A percentile compares a stretch with the other conserved stretches of the same genome.
phyloP scores from a whole-genome alignment of 2,888 invertebrate genomes.

The Pasiphila rectangulata region DNA sequence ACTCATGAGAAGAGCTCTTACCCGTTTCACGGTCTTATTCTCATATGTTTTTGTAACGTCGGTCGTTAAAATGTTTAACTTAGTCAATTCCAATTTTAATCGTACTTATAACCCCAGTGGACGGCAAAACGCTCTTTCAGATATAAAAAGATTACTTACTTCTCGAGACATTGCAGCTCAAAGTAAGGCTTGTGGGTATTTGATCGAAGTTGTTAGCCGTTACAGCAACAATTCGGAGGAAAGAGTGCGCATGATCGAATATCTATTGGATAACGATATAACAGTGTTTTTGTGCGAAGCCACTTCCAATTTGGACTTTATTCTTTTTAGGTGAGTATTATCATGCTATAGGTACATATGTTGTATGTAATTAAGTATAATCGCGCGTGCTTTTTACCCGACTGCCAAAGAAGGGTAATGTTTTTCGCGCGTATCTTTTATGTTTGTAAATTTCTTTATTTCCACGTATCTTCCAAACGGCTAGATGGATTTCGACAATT shows the following conservation, averaged over 20 bases:
- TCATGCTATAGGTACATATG: no score
- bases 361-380: no score
- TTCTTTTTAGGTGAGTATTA: conserved; percentile 64
- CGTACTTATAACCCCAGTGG: conserved; percentile 67
- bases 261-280: conserved; percentile 68
- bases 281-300: conserved; percentile 72
- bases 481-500: no score
- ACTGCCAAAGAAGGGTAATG: no score
- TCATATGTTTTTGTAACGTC: no score
- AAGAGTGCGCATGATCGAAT: conserved; percentile 54
- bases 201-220: conserved; percentile 61
- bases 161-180: conserved; percentile 64
- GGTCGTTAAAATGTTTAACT: conserved; percentile 57
- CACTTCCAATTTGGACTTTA: conserved; percentile 66
- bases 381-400: no score
- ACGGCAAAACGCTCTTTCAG: conserved; percentile 63
- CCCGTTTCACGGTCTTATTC: no score
- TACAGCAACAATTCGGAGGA: conserved; percentile 56
- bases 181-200: conserved; percentile 67
- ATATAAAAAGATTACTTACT: conserved; percentile 66
- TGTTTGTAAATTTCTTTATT: no score
- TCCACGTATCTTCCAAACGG: no score
- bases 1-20: not conserved
- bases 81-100: conserved; percentile 62
- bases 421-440: no score